Percentiles rank a stretch among this genome's conserved stretches.
These are phyloP conservation scores for Neolamprologus kungweensis DNA, from an alignment of 2,113 vertebrate genomes.

Conservation along the genomic window DNA sequence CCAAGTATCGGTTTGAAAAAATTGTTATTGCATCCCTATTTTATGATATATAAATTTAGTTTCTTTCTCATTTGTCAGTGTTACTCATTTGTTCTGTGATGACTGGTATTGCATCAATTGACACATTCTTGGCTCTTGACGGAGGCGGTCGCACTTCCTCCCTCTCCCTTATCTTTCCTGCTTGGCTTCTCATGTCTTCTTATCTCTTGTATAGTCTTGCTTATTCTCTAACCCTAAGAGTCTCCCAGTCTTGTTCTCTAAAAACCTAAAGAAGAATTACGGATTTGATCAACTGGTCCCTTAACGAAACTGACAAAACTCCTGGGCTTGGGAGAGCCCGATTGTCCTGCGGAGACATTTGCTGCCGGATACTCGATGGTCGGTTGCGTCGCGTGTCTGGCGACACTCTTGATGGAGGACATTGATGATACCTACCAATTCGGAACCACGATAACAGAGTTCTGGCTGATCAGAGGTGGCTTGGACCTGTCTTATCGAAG, in stretches of 20 bases:
- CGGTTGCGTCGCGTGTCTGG: fast-evolving
- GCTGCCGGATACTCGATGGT: not conserved
- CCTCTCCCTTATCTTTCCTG: not conserved
- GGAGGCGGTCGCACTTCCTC: not conserved
- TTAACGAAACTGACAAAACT: not conserved
- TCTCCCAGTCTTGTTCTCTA: not conserved
- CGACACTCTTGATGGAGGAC: not conserved
- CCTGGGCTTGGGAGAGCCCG: fast-evolving
- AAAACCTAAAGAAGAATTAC: not conserved
- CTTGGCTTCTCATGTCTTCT: not conserved
- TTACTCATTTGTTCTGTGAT: not conserved
- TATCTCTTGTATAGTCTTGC: not conserved
- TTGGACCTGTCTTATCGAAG: too few relatives aligned
- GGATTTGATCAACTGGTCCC: not conserved
- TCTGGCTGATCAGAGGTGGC: fast-evolving
- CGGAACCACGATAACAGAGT: fast-evolving
- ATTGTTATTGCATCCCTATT: not conserved
- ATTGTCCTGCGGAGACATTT: fast-evolving
- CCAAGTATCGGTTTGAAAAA: too few relatives aligned
- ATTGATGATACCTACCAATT: not conserved
- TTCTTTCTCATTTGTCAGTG: not conserved
- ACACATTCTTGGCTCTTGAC: not conserved
- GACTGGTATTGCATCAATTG: not conserved
- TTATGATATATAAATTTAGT: not conserved
- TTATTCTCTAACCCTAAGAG: not conserved